Conservation (phyloP, 2,888 invertebrate species). For the Dryadula phaetusa region DNA sequence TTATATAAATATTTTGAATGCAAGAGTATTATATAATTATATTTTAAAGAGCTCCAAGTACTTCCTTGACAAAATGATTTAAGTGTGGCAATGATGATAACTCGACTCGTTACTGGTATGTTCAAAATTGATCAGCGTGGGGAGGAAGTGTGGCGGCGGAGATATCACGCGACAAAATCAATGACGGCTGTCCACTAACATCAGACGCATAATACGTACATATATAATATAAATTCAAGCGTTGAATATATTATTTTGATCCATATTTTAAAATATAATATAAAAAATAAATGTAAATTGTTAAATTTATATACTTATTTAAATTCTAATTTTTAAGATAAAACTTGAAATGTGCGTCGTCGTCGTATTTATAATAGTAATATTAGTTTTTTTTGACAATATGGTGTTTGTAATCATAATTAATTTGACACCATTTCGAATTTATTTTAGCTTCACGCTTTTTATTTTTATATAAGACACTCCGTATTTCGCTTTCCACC, state of each 20-base stretch:
- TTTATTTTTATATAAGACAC: too few relatives aligned
- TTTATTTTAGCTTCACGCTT: too few relatives aligned
- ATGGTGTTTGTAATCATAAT: too few relatives aligned
- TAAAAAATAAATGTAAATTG: too few relatives aligned
- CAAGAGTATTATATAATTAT: not conserved
- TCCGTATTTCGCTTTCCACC: too few relatives aligned
- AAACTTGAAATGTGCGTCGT: not conserved
- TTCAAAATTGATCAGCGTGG: constrained; percentile 47
- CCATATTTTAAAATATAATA: not conserved
- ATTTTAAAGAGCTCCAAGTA: not conserved
- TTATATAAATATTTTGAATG: not conserved
- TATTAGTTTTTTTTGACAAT: too few relatives aligned
- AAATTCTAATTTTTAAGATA: not conserved
- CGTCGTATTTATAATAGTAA: too few relatives aligned
- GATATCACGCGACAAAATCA: constrained; percentile 58
- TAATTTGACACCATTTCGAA: too few relatives aligned
- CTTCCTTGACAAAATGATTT: constrained; percentile 20
- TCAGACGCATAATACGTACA: constrained; percentile 26
- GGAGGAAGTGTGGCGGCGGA: constrained; percentile 47
- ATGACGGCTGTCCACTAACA: constrained; percentile 48
- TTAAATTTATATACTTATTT: not conserved
- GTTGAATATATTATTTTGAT: not conserved
- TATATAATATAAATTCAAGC: constrained; percentile 9
- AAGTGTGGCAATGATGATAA: constrained; percentile 28
- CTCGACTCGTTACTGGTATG: constrained; percentile 19